Percentiles rank a stretch among this genome's conserved stretches.
Evolutionary conservation across 1,140 invertebrate species (phyloP).

Genomic region (Rhagoletis pomonella): DNA sequence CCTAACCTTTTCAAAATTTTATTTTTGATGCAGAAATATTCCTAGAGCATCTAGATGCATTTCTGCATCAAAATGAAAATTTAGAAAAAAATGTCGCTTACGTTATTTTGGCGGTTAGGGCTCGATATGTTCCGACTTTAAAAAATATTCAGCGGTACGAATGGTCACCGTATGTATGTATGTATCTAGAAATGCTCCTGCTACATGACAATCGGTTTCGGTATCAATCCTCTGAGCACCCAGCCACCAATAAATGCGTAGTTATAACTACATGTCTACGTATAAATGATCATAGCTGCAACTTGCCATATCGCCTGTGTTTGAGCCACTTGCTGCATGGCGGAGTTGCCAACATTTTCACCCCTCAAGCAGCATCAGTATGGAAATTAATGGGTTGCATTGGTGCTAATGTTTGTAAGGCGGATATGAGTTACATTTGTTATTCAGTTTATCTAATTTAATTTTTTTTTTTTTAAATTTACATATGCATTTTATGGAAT

Average conservation of each 20-base stretch:
- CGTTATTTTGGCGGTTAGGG: too few relatives aligned
- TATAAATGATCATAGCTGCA: not conserved
- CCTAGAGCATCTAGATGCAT: too few relatives aligned
- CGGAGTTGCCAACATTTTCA: conserved; percentile 3
- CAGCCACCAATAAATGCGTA: not conserved
- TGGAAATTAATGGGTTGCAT: conserved; percentile 21
- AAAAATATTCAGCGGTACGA: too few relatives aligned
- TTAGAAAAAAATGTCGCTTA: too few relatives aligned
- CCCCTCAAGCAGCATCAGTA: conserved; percentile 9
- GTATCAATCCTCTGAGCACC: conserved; percentile 65
- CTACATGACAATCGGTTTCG: conserved; percentile 72
- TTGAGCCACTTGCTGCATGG: not conserved
- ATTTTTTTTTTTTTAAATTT: too few relatives aligned
- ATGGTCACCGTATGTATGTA: too few relatives aligned
- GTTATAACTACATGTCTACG: too few relatives aligned
- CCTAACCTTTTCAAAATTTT: too few relatives aligned
- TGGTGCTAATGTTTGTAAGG: conserved; percentile 34
- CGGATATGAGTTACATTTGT: conserved; percentile 48
- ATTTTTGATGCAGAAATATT: too few relatives aligned
- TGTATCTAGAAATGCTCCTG: conserved; percentile 68
- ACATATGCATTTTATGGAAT: conserved; percentile 1
- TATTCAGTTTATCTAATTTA: not conserved
- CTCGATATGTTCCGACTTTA: too few relatives aligned
- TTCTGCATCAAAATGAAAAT: too few relatives aligned
- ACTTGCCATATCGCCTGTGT: not conserved